Evolutionary conservation across 1,140 invertebrate genomes (phyloP).

Genomic region (Reticulitermes speratus): DNA sequence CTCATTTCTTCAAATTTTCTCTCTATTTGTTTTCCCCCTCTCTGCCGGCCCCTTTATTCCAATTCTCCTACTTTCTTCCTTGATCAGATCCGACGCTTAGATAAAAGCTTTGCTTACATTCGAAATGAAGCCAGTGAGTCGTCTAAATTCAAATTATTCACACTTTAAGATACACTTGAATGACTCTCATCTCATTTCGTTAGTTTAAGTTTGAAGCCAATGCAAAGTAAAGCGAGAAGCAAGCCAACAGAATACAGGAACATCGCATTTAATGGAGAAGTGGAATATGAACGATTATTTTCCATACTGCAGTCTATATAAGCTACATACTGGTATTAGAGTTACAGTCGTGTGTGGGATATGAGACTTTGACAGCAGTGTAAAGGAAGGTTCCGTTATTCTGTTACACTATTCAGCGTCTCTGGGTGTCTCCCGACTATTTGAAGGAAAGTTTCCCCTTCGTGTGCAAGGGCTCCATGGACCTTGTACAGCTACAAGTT

Average conservation of each 20-base stretch:
- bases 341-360: no score
- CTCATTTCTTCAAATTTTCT: conserved; percentile 34
- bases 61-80: neutral
- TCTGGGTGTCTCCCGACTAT: no score
- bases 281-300: neutral
- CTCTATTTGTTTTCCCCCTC: conserved; percentile 27
- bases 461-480: no score
- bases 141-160: conserved; percentile 32
- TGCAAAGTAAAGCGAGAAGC: conserved; percentile 20
- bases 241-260: neutral
- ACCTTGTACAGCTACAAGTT: no score
- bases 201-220: neutral
- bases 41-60: neutral
- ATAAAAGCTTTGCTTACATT: conserved; percentile 8
- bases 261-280: neutral
- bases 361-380: no score
- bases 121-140: conserved; percentile 27
- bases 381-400: no score
- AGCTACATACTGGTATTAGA: no score
- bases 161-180: conserved; percentile 26
- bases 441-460: no score
- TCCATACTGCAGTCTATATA: no score
- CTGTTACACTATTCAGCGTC: no score
- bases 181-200: neutral
- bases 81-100: neutral